These are phyloP conservation scores for Cyclura pinguis DNA, from an alignment of 2,797 vertebrate species.

Conservation along the genomic window DNA sequence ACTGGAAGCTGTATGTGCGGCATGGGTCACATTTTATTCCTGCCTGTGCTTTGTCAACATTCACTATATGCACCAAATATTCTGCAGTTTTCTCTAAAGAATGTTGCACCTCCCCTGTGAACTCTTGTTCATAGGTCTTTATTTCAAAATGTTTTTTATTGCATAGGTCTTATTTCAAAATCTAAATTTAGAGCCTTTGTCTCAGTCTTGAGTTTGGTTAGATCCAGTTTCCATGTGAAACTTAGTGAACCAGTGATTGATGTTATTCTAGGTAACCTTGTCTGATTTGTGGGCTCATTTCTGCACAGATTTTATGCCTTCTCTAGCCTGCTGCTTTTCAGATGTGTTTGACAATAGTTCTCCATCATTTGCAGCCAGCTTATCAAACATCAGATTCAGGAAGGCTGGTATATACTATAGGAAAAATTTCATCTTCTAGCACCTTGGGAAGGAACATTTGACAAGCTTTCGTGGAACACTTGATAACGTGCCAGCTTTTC, in stretches of 20 bases:
- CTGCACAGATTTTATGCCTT: too few species aligned
- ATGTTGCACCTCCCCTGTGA: background rate
- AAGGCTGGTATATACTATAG: background rate
- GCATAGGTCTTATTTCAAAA: background rate
- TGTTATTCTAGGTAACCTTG: background rate
- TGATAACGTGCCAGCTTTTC: background rate
- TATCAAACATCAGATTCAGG: too few species aligned
- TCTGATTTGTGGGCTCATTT: background rate
- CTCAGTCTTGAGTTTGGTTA: background rate
- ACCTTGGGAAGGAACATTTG: background rate
- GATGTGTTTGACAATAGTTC: too few species aligned
- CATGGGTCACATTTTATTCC: background rate
- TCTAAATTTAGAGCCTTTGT: background rate
- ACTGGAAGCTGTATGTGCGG: background rate
- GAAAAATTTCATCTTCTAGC: background rate
- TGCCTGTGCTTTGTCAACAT: background rate
- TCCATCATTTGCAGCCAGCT: too few species aligned
- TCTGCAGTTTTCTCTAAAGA: background rate
- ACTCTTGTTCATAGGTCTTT: background rate
- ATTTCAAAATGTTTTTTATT: too few species aligned
- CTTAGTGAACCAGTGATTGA: background rate
- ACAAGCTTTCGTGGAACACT: background rate
- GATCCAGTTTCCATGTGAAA: background rate
- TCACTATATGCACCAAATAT: background rate
- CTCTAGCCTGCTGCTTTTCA: too few species aligned